phyloP scores from a whole-genome alignment of 2,113 vertebrate species.

The Chunga burmeisteri region DNA sequence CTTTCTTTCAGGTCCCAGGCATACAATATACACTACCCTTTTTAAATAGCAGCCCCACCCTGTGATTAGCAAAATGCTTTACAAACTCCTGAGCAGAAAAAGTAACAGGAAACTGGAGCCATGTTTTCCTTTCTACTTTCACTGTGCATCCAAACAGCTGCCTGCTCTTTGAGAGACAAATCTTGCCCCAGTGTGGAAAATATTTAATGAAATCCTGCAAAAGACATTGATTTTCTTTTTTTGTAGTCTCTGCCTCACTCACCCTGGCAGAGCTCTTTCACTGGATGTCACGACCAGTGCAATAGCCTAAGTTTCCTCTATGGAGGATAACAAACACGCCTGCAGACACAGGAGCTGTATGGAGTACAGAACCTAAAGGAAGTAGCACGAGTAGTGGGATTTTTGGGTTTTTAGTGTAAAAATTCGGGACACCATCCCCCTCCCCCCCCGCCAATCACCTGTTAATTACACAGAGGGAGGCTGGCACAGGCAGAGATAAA shows the following conservation, averaged over 20 bases:
- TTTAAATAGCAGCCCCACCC: not conserved
- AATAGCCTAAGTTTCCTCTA: rapidly evolving
- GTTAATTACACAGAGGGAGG: not conserved
- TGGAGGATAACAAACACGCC: rapidly evolving
- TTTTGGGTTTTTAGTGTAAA: not conserved
- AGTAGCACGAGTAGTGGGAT: rapidly evolving
- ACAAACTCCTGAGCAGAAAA: not conserved
- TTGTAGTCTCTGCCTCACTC: not conserved
- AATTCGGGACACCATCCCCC: too few relatives aligned
- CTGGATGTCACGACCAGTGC: rapidly evolving
- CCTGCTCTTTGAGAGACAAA: not conserved
- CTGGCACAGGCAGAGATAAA: too few relatives aligned
- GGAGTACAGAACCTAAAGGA: too few relatives aligned
- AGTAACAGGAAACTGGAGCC: not conserved
- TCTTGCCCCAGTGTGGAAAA: not conserved
- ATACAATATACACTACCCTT: rapidly evolving
- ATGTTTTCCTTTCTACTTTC: not conserved
- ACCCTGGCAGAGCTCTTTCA: not conserved
- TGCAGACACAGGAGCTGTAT: too few relatives aligned
- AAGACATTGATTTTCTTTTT: rapidly evolving
- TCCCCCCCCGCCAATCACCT: rapidly evolving
- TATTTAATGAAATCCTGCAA: not conserved
- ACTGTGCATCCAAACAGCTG: too few relatives aligned
- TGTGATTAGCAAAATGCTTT: not conserved
- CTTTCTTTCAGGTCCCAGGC: too few relatives aligned